These are phyloP conservation scores for Drosophila ironensis DNA, from an alignment of 1,140 invertebrate species.

Conservation along the genomic window DNA sequence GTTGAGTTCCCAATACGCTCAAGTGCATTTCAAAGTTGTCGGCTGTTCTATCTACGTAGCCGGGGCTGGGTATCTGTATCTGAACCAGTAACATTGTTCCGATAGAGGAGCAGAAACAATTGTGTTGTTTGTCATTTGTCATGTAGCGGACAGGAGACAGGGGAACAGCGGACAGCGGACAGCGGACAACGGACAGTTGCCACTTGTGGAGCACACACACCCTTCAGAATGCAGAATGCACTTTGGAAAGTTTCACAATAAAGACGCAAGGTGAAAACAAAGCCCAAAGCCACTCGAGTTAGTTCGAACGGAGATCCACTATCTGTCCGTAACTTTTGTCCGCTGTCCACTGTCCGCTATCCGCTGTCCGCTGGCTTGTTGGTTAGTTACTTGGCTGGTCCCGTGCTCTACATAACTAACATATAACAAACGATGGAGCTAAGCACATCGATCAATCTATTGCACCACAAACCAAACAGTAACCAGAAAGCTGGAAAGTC, in stretches of 20 bases:
- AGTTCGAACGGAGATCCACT: slow-evolving; percentile 28
- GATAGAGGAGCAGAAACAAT: slow-evolving; percentile 13
- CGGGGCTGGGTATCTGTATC: slow-evolving; percentile 10
- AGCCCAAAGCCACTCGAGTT: slow-evolving; percentile 6
- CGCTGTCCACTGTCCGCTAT: not conserved
- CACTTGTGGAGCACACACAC: slow-evolving; percentile 18
- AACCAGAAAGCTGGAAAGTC: too few relatives aligned
- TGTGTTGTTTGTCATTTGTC: slow-evolving; percentile 49
- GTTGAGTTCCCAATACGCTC: slow-evolving; percentile 31
- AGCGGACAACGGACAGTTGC: slow-evolving; percentile 2
- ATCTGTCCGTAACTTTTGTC: slow-evolving; percentile 36
- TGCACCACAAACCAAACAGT: not conserved
- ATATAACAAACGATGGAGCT: not conserved
- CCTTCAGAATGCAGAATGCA: slow-evolving; percentile 57
- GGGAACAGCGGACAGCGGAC: slow-evolving; percentile 25
- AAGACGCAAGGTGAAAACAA: not conserved
- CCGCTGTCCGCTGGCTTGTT: slow-evolving; percentile 4
- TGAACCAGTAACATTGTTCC: slow-evolving; percentile 36
- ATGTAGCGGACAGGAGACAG: slow-evolving; percentile 14
- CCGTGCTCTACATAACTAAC: slow-evolving; percentile 54
- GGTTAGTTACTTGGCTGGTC: too few relatives aligned
- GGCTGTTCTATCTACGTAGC: slow-evolving; percentile 4
- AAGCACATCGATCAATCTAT: slow-evolving; percentile 41
- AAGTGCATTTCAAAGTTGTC: slow-evolving; percentile 77
- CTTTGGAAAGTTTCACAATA: slow-evolving; percentile 64